phyloP scores from a whole-genome alignment of 2,113 vertebrate genomes.

The Corythornis madagascariensis region DNA sequence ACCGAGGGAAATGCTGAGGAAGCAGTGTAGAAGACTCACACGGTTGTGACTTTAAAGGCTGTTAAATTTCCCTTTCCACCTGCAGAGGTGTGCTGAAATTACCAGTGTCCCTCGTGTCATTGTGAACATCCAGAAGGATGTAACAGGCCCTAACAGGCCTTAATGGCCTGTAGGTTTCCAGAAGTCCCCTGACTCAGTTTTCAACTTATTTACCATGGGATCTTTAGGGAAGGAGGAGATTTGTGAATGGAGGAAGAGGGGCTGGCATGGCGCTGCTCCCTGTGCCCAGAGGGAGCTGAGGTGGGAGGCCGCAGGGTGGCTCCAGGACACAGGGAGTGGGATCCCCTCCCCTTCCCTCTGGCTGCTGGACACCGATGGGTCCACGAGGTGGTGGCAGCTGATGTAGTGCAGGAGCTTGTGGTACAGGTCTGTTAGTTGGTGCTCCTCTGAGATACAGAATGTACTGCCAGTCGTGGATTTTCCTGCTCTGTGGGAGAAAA shows the following conservation, averaged over 20 bases:
- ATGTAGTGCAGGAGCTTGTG: not conserved
- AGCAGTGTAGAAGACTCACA: slow-evolving; percentile 15
- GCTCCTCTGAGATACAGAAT: not conserved
- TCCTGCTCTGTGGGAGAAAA: not conserved
- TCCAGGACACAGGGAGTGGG: rapidly evolving
- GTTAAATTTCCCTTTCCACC: slow-evolving; percentile 11
- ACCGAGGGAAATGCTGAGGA: not conserved
- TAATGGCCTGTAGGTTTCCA: not conserved
- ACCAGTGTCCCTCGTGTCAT: not conserved
- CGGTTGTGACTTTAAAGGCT: slow-evolving; percentile 26
- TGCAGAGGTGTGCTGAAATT: not conserved
- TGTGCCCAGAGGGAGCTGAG: rapidly evolving
- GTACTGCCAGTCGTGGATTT: not conserved
- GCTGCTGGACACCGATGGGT: not conserved
- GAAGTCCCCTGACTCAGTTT: slow-evolving; percentile 7
- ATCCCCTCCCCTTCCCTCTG: not conserved
- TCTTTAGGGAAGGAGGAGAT: not conserved
- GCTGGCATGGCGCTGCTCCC: not conserved
- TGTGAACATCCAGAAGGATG: not conserved
- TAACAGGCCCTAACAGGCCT: not conserved
- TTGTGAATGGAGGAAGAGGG: not conserved
- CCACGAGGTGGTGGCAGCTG: rapidly evolving
- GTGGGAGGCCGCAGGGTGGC: rapidly evolving
- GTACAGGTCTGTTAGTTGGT: not conserved
- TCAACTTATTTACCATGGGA: not conserved